Evolutionary conservation across 2,888 invertebrate genomes (phyloP).

Genomic region (Drosophila meridionalis): DNA sequence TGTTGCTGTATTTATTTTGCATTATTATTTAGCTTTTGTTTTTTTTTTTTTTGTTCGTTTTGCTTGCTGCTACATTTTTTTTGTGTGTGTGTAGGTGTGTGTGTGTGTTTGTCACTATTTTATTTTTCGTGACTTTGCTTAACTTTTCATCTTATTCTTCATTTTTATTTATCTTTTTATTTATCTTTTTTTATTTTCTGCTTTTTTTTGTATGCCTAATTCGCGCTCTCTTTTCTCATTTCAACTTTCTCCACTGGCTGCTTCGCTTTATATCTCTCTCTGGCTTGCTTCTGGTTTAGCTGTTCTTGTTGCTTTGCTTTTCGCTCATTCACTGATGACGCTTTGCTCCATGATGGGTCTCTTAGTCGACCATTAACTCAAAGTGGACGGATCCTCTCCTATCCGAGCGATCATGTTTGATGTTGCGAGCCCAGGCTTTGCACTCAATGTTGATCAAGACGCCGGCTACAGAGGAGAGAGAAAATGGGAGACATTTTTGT

Average conservation of each 20-base stretch:
- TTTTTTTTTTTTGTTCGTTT: conserved; percentile 43
- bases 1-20: conserved; percentile 80
- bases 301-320: conserved; percentile 41
- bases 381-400: conserved; percentile 97
- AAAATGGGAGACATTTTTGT: background rate
- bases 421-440: conserved; percentile 96
- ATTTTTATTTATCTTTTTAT: conserved; percentile 18
- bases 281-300: conserved; percentile 34
- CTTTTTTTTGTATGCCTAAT: conserved; percentile 31
- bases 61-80: conserved; percentile 64
- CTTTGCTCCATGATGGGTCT: conserved; percentile 46
- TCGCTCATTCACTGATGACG: conserved; percentile 35
- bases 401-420: conserved; percentile 93
- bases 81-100: conserved; percentile 23
- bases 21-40: conserved; percentile 63
- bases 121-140: conserved; percentile 55
- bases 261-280: background rate
- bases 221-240: conserved; percentile 7
- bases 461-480: conserved; percentile 88
- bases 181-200: conserved; percentile 2
- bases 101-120: conserved; percentile 53
- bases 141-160: conserved; percentile 38
- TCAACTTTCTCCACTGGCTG: conserved; percentile 17
- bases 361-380: conserved; percentile 96
- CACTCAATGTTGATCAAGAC: conserved; percentile 97